Evolutionary conservation across 1,140 invertebrate species (phyloP), one percentile per base, ranked within the genome.

Genomic region (Leptopilina clavipes): DNA sequence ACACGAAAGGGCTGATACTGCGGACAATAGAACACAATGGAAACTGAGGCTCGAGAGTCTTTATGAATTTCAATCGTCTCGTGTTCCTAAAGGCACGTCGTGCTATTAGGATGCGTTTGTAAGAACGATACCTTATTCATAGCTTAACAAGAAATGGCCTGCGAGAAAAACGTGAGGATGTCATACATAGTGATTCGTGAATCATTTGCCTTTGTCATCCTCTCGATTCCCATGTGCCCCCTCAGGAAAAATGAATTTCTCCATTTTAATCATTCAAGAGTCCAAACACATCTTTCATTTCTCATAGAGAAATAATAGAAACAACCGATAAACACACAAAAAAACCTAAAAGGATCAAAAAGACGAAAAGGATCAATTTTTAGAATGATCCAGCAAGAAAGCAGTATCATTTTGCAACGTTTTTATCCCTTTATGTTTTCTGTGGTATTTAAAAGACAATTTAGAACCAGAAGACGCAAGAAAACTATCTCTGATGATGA

Each of bases 61-160:
- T 76, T 74, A 76, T 81, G 79, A 78, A 81, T 81, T 79, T 77
- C 77, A 81, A 81, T 81, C 74, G 77, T 73, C 74, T 78, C 59
- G 25, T 65, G 59, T 65, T 25, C 59, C 59, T 65, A 31, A 31
- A 31, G 25, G 25, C 25, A 31, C 25, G 25, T 31, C 25, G 25
- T 65, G 59, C 25, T 19, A 65, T 65, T 65, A 65, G 59, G 59
- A 65, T 65, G 59, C 59, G 59, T 65, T 37, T 65, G 22, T 65
- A 65, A 65, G 59, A 65, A 65, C 59, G 59, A 65, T 65, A 65
- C 59, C 59, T 65, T 65, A 65, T 65, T 65, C 59, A 65, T 65
- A 65, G 59, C 11, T 9, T 65, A 65, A 65, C 59, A 25, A 65
- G 59, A 31, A 65, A 65, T 31, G 25, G 59, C 25, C 59, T 31